Conservation (phyloP, 1,140 invertebrate genomes). For the Tetramorium simillimum region DNA sequence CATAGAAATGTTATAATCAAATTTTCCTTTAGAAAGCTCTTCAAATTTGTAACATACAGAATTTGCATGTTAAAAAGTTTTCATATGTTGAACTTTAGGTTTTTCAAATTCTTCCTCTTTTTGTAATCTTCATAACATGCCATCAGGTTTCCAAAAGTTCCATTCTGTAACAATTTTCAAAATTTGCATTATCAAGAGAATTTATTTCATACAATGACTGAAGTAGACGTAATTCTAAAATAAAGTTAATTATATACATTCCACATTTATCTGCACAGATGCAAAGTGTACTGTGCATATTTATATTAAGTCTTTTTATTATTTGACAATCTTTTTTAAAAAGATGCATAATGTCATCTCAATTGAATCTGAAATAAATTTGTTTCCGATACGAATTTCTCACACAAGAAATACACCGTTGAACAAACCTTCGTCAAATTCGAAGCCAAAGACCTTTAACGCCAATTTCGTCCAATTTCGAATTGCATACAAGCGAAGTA, state of each 20-base stretch:
- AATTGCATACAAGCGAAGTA: neutral
- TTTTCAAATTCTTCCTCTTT: neutral
- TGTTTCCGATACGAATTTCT: neutral
- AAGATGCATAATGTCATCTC: too few relatives aligned
- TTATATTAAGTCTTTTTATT: neutral
- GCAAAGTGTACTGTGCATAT: neutral
- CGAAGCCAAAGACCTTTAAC: neutral
- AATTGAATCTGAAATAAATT: neutral
- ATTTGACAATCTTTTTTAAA: neutral
- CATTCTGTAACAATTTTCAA: conserved; percentile 8
- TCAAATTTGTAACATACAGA: neutral
- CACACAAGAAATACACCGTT: neutral
- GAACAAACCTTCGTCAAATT: neutral
- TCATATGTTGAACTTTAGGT: neutral
- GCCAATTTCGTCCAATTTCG: neutral
- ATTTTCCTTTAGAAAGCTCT: neutral
- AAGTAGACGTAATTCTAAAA: neutral
- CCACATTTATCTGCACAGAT: neutral
- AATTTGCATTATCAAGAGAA: neutral
- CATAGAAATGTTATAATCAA: neutral
- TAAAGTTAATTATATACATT: conserved; percentile 3
- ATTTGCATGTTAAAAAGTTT: neutral
- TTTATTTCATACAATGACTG: neutral
- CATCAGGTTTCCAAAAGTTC: neutral
- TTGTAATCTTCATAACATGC: neutral